Evolutionary conservation across 2,113 vertebrate genomes (phyloP).

Genomic region (Parotia lawesii): DNA sequence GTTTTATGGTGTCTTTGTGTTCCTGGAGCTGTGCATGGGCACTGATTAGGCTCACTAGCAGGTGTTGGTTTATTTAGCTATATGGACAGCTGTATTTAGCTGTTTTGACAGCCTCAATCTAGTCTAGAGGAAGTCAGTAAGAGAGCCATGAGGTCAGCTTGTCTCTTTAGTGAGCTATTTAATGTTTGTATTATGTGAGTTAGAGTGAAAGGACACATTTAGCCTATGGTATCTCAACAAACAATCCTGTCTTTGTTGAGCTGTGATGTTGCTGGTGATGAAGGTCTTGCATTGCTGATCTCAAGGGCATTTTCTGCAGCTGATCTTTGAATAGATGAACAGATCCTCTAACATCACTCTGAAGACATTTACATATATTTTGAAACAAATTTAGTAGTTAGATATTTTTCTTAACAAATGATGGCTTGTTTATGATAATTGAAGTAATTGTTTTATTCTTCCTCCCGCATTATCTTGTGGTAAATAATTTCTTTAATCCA

Average conservation of each 20-base stretch:
- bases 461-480: neutral
- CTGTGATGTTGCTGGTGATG: neutral
- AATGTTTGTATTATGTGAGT: neutral
- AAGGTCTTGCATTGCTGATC: neutral
- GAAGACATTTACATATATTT: neutral
- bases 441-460: neutral
- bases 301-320: neutral
- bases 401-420: conserved; percentile 6
- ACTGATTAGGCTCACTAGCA: no score
- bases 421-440: neutral
- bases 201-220: neutral
- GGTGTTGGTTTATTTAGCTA: no score
- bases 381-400: neutral
- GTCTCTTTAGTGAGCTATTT: neutral
- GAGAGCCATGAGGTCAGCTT: neutral
- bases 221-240: neutral
- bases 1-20: neutral
- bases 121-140: neutral
- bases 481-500: neutral
- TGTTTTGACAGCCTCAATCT: neutral
- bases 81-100: no score
- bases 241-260: neutral
- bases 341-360: neutral
- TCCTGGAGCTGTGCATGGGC: neutral
- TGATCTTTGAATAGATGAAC: neutral